phyloP scores from a whole-genome alignment of 1,140 invertebrate species.

The Scylla paramamosain region DNA sequence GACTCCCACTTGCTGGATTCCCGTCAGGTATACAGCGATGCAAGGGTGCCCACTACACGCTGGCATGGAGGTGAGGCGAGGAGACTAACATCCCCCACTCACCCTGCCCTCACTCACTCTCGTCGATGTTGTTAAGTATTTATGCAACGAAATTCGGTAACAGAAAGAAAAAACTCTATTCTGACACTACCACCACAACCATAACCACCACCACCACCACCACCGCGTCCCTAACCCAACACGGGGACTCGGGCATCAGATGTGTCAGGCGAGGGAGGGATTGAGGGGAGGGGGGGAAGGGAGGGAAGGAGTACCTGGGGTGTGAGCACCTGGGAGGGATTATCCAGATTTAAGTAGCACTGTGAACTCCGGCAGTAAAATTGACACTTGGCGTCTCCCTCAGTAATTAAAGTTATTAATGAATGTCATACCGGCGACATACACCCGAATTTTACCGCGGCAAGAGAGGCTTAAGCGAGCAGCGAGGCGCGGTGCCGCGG shows the following conservation, averaged over 20 bases:
- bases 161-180: not conserved
- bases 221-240: not conserved
- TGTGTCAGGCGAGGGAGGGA: not conserved
- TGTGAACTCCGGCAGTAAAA: slow-evolving; percentile 75
- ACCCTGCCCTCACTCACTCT: not conserved
- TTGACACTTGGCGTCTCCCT: slow-evolving; percentile 72
- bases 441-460: slow-evolving; percentile 60
- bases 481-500: not conserved
- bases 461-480: slow-evolving; percentile 36
- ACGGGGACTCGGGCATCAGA: not conserved
- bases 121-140: not conserved
- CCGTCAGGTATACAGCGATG: not conserved
- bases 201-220: not conserved
- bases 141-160: not conserved
- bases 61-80: too few relatives aligned
- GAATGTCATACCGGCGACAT: slow-evolving; percentile 70
- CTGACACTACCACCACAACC: not conserved
- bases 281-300: not conserved
- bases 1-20: not conserved
- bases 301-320: not conserved
- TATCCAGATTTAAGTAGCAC: slow-evolving; percentile 73
- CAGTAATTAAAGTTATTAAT: slow-evolving; percentile 76
- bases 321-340: slow-evolving; percentile 29
- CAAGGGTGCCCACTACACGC: too few relatives aligned
- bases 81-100: too few relatives aligned